These are phyloP conservation scores for Drosophila novamexicana DNA, from an alignment of 1,140 invertebrate species.

Conservation along the genomic window DNA sequence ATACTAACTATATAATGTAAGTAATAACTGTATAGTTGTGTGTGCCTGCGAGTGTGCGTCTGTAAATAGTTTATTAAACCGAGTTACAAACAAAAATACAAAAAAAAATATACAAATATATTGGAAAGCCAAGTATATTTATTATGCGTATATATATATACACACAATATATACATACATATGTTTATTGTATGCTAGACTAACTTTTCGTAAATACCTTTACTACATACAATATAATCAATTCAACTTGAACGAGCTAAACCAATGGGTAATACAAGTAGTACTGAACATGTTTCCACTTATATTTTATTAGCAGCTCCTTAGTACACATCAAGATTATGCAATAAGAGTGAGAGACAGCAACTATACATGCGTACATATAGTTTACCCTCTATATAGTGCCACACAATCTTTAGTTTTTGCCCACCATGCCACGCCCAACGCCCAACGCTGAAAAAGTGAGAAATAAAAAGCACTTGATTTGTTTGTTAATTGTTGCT, in stretches of 20 bases:
- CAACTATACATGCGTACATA: conserved; percentile 24
- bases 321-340: conserved; percentile 33
- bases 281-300: conserved; percentile 55
- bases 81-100: conserved; percentile 63
- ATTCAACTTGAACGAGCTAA: conserved; percentile 59
- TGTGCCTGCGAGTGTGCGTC: conserved; percentile 27
- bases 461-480: conserved; percentile 28
- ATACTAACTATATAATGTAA: conserved; percentile 39
- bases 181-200: conserved; percentile 57
- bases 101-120: conserved; percentile 25
- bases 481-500: conserved; percentile 76
- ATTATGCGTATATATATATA: conserved; percentile 33
- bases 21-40: conserved; percentile 25
- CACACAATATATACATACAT: conserved; percentile 30
- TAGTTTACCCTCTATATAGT: conserved; percentile 7
- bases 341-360: conserved; percentile 48
- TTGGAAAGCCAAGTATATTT: conserved; percentile 49
- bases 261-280: conserved; percentile 40
- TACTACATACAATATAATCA: conserved; percentile 50
- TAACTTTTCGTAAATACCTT: conserved; percentile 59
- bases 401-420: conserved; percentile 25
- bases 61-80: conserved; percentile 58
- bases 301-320: conserved; percentile 45
- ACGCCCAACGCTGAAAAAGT: conserved; percentile 35
- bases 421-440: conserved; percentile 30